phyloP scores from a whole-genome alignment of 2,797 vertebrate genomes.

The Poliocrania exsul region DNA sequence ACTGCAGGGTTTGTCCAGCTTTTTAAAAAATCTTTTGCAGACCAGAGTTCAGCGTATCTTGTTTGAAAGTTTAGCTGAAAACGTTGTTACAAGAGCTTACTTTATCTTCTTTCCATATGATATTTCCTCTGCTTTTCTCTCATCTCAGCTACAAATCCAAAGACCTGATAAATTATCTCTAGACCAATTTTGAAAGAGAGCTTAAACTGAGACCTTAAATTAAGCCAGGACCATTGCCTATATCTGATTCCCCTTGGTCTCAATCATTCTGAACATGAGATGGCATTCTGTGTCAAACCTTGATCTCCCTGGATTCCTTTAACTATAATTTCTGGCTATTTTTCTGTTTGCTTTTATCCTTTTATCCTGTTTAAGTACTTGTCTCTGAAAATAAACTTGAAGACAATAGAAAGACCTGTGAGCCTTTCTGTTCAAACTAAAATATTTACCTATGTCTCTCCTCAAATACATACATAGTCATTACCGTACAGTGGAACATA shows the following conservation, averaged over 20 bases:
- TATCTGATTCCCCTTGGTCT: background rate
- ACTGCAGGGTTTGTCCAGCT: background rate
- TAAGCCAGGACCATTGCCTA: background rate
- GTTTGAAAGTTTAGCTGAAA: background rate
- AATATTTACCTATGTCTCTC: background rate
- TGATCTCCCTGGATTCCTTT: background rate
- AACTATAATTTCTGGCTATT: background rate
- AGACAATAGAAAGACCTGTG: background rate
- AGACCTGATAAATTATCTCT: background rate
- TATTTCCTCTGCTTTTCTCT: background rate
- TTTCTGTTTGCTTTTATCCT: background rate
- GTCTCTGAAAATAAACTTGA: background rate
- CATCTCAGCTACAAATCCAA: background rate
- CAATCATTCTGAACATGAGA: background rate
- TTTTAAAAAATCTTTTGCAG: background rate
- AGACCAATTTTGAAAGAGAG: background rate
- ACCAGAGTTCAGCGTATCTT: background rate
- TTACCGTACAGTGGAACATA: background rate
- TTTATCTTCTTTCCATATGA: background rate
- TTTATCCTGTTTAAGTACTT: background rate
- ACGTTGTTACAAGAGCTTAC: background rate
- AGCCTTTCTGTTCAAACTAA: background rate
- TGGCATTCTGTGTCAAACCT: background rate
- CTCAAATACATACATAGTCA: background rate
- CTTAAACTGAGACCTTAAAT: background rate